Evolutionary conservation across 1,140 invertebrate species (phyloP).

Genomic region (Nebria ingens): DNA sequence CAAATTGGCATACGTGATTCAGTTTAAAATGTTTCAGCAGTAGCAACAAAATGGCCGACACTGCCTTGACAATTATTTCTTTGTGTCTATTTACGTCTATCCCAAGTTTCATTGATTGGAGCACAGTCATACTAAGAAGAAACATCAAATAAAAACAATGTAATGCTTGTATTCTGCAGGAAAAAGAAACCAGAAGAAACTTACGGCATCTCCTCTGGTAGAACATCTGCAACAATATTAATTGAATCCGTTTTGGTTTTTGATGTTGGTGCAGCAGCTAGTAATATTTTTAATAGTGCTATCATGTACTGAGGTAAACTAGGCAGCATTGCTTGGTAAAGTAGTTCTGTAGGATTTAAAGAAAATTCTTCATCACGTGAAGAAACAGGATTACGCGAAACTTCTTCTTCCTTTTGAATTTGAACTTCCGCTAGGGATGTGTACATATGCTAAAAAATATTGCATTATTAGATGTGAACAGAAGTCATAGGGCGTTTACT

Average conservation of each 20-base stretch:
- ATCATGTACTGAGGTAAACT: conserved; percentile 96
- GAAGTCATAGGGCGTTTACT: too few species aligned
- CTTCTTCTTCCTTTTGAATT: conserved; percentile 73
- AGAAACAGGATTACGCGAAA: conserved; percentile 64
- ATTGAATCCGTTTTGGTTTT: conserved; percentile 98
- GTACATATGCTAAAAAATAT: conserved; percentile 60
- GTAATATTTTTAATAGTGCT: conserved; percentile 88
- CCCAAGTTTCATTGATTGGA: conserved; percentile 94
- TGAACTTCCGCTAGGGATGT: conserved; percentile 74
- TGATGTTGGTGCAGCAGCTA: conserved; percentile 94
- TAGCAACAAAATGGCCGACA: conserved; percentile 86
- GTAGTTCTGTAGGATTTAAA: conserved; percentile 71
- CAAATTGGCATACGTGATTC: conserved; percentile 99
- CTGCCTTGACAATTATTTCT: conserved; percentile 97
- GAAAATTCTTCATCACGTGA: conserved; percentile 61
- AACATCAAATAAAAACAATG: too few species aligned
- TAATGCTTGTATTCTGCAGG: conserved; percentile 14
- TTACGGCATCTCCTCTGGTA: conserved; percentile 93
- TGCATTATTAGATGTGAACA: too few species aligned
- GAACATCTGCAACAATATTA: conserved; percentile 94
- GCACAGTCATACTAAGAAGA: conserved; percentile 67
- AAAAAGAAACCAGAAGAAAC: conserved; percentile 20
- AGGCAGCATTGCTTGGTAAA: conserved; percentile 86
- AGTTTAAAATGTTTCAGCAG: conserved; percentile 97
- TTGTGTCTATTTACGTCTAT: conserved; percentile 98